Evolutionary conservation across 2,797 vertebrate genomes (phyloP).

Genomic region (Benthosema pterotum): DNA sequence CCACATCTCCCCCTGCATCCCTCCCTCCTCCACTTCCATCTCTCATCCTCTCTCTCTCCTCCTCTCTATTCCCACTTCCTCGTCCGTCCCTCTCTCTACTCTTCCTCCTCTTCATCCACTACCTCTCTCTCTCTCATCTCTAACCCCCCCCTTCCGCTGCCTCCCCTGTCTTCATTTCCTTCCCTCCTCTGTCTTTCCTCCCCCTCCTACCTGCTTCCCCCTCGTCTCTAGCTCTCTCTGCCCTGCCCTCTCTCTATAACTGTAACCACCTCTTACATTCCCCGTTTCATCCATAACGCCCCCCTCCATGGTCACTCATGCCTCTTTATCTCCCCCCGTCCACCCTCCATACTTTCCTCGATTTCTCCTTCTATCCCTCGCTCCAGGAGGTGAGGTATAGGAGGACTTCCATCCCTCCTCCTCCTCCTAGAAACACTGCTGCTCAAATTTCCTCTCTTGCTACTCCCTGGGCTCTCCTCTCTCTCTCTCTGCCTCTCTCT

Average conservation of each 20-base stretch:
- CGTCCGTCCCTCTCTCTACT: slow-evolving; percentile 7
- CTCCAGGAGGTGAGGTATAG: not conserved
- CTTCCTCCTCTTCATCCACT: slow-evolving; percentile 1
- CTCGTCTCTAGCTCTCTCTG: not conserved
- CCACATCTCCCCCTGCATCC: slow-evolving; percentile 17
- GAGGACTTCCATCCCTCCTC: slow-evolving; percentile 10
- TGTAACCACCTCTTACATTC: not conserved
- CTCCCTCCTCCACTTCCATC: slow-evolving; percentile 7
- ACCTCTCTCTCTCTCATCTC: slow-evolving; percentile 7
- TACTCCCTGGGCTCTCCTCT: not conserved
- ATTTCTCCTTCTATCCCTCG: slow-evolving; percentile 8
- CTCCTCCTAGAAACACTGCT: not conserved
- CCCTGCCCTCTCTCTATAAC: not conserved
- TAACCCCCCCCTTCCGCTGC: not conserved
- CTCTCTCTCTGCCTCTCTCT: not conserved
- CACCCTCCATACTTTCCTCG: not conserved
- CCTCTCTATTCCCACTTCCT: slow-evolving; percentile 19
- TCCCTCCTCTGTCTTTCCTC: not conserved
- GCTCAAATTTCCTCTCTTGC: slow-evolving; percentile 8
- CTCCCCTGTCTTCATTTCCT: slow-evolving; percentile 1
- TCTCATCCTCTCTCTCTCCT: slow-evolving; percentile 6
- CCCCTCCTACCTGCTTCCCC: not conserved
- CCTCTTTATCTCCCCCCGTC: slow-evolving; percentile 3
- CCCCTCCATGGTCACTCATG: not conserved
- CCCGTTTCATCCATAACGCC: not conserved